A percentile compares a stretch with the other conserved stretches of the same genome.
Evolutionary conservation across 2,888 invertebrate species (phyloP).

Genomic region (Dendrolimus houi): DNA sequence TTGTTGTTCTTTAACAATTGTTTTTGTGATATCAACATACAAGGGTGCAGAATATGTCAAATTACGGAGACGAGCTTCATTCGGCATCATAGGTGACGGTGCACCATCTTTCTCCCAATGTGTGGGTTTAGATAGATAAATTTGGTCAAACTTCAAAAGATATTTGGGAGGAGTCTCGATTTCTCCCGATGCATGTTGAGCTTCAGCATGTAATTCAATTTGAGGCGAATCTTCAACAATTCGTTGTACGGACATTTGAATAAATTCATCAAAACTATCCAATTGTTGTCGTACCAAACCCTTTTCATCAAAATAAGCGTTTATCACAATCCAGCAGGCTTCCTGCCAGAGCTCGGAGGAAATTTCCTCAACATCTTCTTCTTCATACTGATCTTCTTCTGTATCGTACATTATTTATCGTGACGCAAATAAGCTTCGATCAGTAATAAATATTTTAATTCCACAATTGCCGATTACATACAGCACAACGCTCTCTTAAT

Average conservation of each 20-base stretch:
- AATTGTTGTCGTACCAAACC: conserved; percentile 98
- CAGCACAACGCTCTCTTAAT: no score
- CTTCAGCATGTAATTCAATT: conserved; percentile 98
- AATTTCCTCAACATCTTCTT: conserved; percentile 95
- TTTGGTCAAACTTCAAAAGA: conserved; percentile 97
- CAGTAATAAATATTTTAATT: no score
- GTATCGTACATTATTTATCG: conserved; percentile 55
- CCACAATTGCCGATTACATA: no score
- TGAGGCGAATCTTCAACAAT: conserved; percentile 99
- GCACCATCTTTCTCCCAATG: conserved; percentile 99
- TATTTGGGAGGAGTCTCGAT: conserved; percentile 95
- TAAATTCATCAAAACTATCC: conserved; percentile 99
- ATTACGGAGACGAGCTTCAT: conserved; percentile 97
- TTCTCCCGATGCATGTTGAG: conserved; percentile 96
- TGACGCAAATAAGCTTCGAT: no score
- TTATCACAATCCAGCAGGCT: conserved; percentile 99
- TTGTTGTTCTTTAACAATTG: conserved; percentile 92
- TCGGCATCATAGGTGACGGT: conserved; percentile 99
- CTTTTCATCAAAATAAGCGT: conserved; percentile 99
- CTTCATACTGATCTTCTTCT: conserved; percentile 81
- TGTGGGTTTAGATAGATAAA: conserved; percentile 98
- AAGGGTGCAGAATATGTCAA: conserved; percentile 98
- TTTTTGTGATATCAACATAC: conserved; percentile 99
- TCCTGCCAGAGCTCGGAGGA: conserved; percentile 99
- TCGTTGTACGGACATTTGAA: conserved; percentile 99